Conservation (phyloP, 1,140 invertebrate species). For the Callitettix versicolor region DNA sequence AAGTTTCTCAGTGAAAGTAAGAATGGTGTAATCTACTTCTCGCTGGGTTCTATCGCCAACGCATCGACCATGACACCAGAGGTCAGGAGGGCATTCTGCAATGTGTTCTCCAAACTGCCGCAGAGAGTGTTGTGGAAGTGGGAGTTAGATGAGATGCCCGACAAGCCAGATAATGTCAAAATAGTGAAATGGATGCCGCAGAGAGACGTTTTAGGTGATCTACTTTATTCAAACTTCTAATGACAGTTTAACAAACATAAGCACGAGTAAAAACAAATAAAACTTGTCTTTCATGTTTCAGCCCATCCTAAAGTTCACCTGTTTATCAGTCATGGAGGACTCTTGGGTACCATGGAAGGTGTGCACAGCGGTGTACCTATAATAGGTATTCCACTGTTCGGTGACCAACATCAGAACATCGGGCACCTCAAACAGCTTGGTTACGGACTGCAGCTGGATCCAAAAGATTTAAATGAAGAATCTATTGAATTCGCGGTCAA, state of each 20-base stretch:
- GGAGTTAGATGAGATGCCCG: slow-evolving; percentile 30
- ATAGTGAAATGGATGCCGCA: too few relatives aligned
- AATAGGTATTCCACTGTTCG: slow-evolving; percentile 54
- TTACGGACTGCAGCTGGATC: too few relatives aligned
- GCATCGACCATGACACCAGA: slow-evolving; percentile 33
- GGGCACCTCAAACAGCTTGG: too few relatives aligned
- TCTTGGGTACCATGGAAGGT: slow-evolving; percentile 56
- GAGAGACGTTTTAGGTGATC: not conserved
- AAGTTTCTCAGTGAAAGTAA: slow-evolving; percentile 27
- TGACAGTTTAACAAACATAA: too few relatives aligned
- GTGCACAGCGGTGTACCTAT: slow-evolving; percentile 57
- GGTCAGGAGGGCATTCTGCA: slow-evolving; percentile 30
- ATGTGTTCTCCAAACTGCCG: slow-evolving; percentile 36
- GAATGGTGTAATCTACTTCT: slow-evolving; percentile 40
- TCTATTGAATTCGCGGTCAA: too few relatives aligned
- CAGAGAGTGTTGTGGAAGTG: slow-evolving; percentile 43
- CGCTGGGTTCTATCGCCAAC: slow-evolving; percentile 39
- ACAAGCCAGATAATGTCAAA: too few relatives aligned
- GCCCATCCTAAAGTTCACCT: slow-evolving; percentile 53
- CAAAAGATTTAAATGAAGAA: too few relatives aligned
- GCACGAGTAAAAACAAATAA: too few relatives aligned
- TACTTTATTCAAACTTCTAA: too few relatives aligned
- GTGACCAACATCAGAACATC: slow-evolving; percentile 50
- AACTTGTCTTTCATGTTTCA: too few relatives aligned
- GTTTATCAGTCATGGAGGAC: slow-evolving; percentile 64